Conservation (phyloP, 2,797 vertebrate species). For the Eupleurogrammus muticus region DNA sequence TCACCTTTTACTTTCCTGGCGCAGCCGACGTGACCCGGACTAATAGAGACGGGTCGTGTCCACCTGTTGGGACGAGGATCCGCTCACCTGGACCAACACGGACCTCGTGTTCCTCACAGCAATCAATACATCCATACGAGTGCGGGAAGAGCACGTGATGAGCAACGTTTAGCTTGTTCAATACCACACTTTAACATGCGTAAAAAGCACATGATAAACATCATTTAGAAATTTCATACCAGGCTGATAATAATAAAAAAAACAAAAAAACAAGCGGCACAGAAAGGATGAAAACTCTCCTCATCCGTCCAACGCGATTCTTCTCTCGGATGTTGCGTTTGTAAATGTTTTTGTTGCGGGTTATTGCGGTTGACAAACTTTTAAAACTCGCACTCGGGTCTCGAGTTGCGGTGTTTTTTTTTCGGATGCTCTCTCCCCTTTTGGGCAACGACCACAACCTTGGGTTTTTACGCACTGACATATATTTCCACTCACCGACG, state of each 20-base stretch:
- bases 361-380: not conserved
- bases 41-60: not conserved
- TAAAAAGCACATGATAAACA: not conserved
- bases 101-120: not conserved
- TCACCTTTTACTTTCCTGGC: constrained; percentile 21
- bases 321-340: not conserved
- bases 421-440: not conserved
- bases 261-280: too few species aligned
- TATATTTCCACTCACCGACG: constrained; percentile 39
- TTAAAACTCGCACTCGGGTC: not conserved
- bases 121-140: too few species aligned
- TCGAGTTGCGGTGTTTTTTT: not conserved
- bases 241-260: not conserved
- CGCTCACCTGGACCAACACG: constrained; percentile 22
- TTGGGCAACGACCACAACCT: not conserved
- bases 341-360: not conserved
- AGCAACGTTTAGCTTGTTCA: too few species aligned
- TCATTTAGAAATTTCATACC: not conserved
- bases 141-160: too few species aligned
- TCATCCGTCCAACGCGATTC: not conserved
- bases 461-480: not conserved
- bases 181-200: too few species aligned
- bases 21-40: not conserved
- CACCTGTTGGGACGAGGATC: constrained; percentile 43
- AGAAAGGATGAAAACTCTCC: not conserved